These are phyloP conservation scores for Hippoglossus hippoglossus DNA, from an alignment of 2,797 vertebrate species.

Conservation along the genomic window DNA sequence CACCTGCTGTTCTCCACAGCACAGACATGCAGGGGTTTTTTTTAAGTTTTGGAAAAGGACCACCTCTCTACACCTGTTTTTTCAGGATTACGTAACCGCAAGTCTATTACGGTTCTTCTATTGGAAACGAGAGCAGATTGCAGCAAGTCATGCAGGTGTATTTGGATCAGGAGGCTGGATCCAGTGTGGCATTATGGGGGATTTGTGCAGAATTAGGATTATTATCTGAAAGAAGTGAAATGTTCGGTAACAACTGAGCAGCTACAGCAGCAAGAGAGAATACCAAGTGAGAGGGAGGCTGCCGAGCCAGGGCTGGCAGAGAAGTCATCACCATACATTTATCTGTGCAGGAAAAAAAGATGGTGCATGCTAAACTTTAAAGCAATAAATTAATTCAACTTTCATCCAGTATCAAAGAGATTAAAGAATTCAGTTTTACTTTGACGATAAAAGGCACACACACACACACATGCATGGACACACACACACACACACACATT, in stretches of 20 bases:
- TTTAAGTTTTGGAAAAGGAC: slow-evolving; percentile 2
- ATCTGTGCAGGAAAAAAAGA: neutral
- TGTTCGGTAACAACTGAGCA: neutral
- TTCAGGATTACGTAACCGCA: neutral
- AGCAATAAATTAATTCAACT: neutral
- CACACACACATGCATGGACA: neutral
- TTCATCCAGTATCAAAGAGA: neutral
- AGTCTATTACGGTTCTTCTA: slow-evolving; percentile 12
- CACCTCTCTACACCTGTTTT: slow-evolving; percentile 6
- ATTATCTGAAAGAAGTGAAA: slow-evolving; percentile 1
- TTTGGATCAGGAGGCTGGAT: slow-evolving; percentile 18
- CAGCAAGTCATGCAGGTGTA: slow-evolving; percentile 22
- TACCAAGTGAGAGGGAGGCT: neutral
- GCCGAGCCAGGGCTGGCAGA: neutral
- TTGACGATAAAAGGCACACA: neutral
- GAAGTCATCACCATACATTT: neutral
- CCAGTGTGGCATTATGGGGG: neutral
- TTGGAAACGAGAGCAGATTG: slow-evolving; percentile 31
- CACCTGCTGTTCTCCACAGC: slow-evolving; percentile 44
- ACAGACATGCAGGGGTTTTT: neutral
- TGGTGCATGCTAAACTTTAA: neutral
- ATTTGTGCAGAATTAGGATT: slow-evolving; percentile 20
- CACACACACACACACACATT: neutral
- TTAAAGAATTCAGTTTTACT: slow-evolving; percentile 13
- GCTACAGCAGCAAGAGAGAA: neutral